Evolutionary conservation across 2,113 vertebrate species (phyloP).

Genomic region (Podarcis muralis): DNA sequence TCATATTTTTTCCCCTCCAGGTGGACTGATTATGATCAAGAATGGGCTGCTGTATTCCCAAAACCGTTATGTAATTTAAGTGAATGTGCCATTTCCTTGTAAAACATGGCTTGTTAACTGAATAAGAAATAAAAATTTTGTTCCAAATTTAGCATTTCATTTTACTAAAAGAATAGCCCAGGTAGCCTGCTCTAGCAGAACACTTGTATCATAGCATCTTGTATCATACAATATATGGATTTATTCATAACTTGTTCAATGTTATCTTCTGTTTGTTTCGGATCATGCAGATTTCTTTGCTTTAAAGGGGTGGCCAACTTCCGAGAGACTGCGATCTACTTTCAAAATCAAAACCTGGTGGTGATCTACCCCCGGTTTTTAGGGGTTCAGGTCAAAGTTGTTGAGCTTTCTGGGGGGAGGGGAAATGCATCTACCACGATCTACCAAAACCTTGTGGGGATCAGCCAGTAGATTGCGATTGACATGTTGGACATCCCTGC

Average conservation of each 20-base stretch:
- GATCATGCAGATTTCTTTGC: neutral
- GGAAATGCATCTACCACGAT: too few relatives aligned
- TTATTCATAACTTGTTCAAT: neutral
- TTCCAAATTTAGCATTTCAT: neutral
- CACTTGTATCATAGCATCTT: neutral
- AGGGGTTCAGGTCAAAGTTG: too few relatives aligned
- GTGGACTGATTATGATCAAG: constrained; percentile 31
- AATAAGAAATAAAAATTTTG: neutral
- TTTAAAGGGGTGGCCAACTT: neutral
- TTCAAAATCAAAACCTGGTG: too few relatives aligned
- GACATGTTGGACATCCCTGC: too few relatives aligned
- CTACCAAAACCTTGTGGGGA: too few relatives aligned
- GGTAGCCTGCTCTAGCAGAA: neutral
- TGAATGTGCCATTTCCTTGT: neutral
- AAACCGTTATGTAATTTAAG: constrained; percentile 31
- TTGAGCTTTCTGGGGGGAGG: too few relatives aligned
- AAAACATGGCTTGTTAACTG: neutral
- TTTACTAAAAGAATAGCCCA: neutral
- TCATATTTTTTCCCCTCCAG: neutral
- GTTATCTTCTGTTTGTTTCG: neutral
- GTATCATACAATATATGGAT: neutral
- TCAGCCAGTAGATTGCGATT: too few relatives aligned
- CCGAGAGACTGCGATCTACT: too few relatives aligned
- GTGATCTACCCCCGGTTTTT: too few relatives aligned
- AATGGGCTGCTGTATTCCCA: neutral